A percentile compares a stretch with the other conserved stretches of the same genome.
Conservation (phyloP, 2,888 invertebrate genomes). For the Coecobrya sp. region DNA sequence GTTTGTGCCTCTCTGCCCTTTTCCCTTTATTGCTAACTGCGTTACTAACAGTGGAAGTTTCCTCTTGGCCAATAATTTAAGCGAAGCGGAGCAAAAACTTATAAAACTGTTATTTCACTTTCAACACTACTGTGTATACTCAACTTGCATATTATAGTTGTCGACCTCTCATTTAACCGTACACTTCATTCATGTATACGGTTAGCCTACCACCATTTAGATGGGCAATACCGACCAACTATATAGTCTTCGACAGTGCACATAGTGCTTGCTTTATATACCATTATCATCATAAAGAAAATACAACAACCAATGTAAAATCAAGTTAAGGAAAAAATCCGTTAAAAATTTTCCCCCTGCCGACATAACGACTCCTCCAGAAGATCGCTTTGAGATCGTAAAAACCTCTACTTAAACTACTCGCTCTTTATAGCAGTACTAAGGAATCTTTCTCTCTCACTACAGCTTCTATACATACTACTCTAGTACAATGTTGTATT, state of each 20-base stretch:
- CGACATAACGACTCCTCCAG: slow-evolving; percentile 69
- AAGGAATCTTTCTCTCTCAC: slow-evolving; percentile 39
- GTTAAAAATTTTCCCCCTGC: slow-evolving; percentile 68
- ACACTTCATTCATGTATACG: slow-evolving; percentile 22
- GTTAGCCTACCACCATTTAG: neutral
- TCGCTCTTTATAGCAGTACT: slow-evolving; percentile 58
- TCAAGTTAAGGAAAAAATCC: slow-evolving; percentile 60
- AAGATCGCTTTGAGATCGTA: slow-evolving; percentile 63
- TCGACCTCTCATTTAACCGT: slow-evolving; percentile 45
- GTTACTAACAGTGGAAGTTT: slow-evolving; percentile 54
- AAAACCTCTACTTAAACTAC: slow-evolving; percentile 63
- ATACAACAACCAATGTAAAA: slow-evolving; percentile 53
- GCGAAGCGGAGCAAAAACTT: slow-evolving; percentile 54
- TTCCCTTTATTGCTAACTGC: slow-evolving; percentile 41
- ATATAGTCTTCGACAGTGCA: neutral
- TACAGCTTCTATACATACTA: neutral
- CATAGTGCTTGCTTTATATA: neutral
- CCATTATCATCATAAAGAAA: slow-evolving; percentile 1
- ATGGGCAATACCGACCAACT: neutral
- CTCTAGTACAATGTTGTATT: slow-evolving; percentile 20
- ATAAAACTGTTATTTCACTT: slow-evolving; percentile 61
- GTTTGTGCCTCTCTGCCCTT: slow-evolving; percentile 52
- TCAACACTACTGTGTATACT: neutral
- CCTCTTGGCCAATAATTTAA: slow-evolving; percentile 66
- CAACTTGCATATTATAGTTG: slow-evolving; percentile 1